Evolutionary conservation across 2,797 vertebrate genomes (phyloP).

Genomic region (Loriculus beryllinus): DNA sequence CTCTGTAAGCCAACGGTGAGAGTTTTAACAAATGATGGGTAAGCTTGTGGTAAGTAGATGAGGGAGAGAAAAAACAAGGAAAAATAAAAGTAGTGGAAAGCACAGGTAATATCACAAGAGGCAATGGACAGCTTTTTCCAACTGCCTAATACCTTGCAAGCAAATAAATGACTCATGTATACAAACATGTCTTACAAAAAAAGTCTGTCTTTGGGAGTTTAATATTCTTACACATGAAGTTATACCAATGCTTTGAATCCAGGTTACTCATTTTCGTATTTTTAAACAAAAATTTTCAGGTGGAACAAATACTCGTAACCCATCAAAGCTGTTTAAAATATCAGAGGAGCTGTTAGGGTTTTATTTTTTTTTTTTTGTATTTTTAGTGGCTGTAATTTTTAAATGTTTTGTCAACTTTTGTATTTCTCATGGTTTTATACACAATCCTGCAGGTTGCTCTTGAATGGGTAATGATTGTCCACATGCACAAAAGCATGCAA

Average conservation of each 20-base stretch:
- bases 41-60: neutral
- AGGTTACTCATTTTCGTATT: neutral
- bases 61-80: neutral
- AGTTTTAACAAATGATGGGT: neutral
- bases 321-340: neutral
- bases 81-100: neutral
- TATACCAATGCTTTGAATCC: neutral
- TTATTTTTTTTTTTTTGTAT: too few relatives aligned
- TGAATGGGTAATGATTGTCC: neutral
- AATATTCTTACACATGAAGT: neutral
- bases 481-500: neutral
- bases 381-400: neutral
- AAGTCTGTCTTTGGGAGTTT: too few relatives aligned
- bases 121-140: neutral
- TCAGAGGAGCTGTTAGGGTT: neutral
- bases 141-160: neutral
- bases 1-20: neutral
- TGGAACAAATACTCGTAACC: neutral
- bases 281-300: neutral
- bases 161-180: neutral
- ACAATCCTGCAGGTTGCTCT: neutral
- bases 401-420: neutral
- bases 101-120: neutral
- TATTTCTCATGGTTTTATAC: neutral
- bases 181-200: neutral